Evolutionary conservation across 1,140 invertebrate species (phyloP), one percentile per base, ranked within the genome.

Genomic region (Drosophila takahashii): DNA sequence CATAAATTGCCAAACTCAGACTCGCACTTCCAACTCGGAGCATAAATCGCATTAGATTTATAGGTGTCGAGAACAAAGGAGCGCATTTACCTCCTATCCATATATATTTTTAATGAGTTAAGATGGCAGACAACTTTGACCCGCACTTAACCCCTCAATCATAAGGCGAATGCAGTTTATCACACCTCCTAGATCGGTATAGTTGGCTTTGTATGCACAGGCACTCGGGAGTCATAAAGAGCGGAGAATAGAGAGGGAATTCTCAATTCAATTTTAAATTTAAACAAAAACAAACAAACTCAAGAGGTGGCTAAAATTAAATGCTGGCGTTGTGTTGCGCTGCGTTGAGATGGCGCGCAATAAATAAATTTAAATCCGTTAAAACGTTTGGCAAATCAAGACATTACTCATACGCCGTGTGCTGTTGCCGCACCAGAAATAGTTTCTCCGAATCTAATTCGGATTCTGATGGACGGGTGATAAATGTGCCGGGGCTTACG

Each of bases 391-490:
- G 81, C 81, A 58, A 86, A 86, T 87, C 74, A 87, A 87, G 79
- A 86, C 81, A 86, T 86, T 86, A 86, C 83, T 86, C 81, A 86
- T 86, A 86, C 81, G 79, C 78, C 58, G 77, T 51, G 77, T 84
- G 41, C 8, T 78, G 47, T 34, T 26, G 53, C 32, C n/a, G 57
- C 50, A 13, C 52, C 67, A 42, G 73, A 86, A 86, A 87, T 87
- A 86, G 79, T 66, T 72, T n/a, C 53, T 18, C 29, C 29, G 29
- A 32, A 9, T 32, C 29, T 32, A 32, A 32, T 32, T 32, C 29
- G 8, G 29, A 32, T 9, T 32, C 34, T 58, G 66, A 80, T 54
- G 78, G 45, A 57, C 44, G 64, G 48, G 74, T 86, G 81, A 86
- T 87, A 81, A 86, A 86, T 86, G 83, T 76, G 70, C 58, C 56